Evolutionary conservation across 30 jellyfish, hydroid and myxozoan species (phyloP), one percentile per base, ranked within the genome.

Genomic region (Calvadosia cruxmelitensis): DNA sequence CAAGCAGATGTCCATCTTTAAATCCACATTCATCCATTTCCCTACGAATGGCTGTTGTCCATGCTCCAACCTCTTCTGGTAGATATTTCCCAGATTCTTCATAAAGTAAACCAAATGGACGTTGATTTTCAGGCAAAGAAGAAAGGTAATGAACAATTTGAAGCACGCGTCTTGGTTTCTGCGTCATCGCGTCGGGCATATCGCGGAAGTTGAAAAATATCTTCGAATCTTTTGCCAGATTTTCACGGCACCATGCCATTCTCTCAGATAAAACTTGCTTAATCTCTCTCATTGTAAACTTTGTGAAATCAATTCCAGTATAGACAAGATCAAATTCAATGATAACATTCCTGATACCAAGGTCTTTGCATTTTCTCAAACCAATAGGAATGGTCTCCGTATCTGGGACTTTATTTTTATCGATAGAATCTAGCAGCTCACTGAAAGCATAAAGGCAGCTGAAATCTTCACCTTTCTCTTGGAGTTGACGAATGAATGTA

Each of bases 31-130:
- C 34, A 53, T 78, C 76, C 92, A 78, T 78, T 52, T 78, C 92
- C 63, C 69, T 69, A 63, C 92, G 92, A 30, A 78, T 73, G 30
- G 92, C 92, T 0, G 78, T 72, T n/a, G 82, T 78, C 92, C 92
- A 78, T 13, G 69, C 83, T 13, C 93, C 93, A 12, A 80, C 74
- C 68, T 80, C 74, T 52, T 80, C 93, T 0, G 93, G 93, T 30
- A 80, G 52, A 53, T 71, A 80, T 34, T 80, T 80, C 2, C 93
- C 93, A 20, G 85, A 63, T 49, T 80, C 93, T 66, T 80, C 93
- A 50, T 36, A 63, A 26, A 80, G 50, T 34, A 80, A 12, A 3
- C 80, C 93, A 36, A 64, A 80, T 3, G 93, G 93, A 26, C 93
- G 84, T 52, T 71, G 57, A 0, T 64, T 42, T 0, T 71, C 66